Conservation (phyloP, 1,140 invertebrate species). For the Berghia stephanieae region DNA sequence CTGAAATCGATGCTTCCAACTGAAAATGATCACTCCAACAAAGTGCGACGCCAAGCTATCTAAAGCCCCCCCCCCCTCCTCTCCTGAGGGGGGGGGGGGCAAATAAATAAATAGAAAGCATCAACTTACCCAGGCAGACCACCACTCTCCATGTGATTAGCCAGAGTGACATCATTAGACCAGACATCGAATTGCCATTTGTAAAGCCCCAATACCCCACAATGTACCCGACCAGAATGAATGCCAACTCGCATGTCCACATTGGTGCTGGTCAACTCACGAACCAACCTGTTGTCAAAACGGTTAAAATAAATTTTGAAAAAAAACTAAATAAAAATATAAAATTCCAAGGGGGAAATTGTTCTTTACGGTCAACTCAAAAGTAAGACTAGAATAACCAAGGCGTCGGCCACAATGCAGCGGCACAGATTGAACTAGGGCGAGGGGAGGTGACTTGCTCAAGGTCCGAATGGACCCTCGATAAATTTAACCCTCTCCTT, state of each 20-base stretch:
- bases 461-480: no score
- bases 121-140: constrained; percentile 84
- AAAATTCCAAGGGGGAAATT: no score
- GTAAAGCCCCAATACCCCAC: constrained; percentile 87
- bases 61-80: not conserved
- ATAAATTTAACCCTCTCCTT: no score
- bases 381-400: no score
- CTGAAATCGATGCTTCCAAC: no score
- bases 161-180: constrained; percentile 96
- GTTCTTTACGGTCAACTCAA: no score
- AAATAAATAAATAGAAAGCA: not conserved
- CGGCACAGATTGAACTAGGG: no score
- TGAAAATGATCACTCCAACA: no score
- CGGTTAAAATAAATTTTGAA: not conserved
- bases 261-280: constrained; percentile 53
- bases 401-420: no score
- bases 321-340: not conserved
- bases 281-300: constrained; percentile 48
- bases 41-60: no score
- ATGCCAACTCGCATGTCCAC: constrained; percentile 97
- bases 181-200: constrained; percentile 98
- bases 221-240: constrained; percentile 91
- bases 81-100: not conserved
- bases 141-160: constrained; percentile 91
- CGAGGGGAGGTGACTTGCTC: no score